Base-by-base conservation (phyloP, 2,888 invertebrate species). In the Julus scandinavius region DNA sequence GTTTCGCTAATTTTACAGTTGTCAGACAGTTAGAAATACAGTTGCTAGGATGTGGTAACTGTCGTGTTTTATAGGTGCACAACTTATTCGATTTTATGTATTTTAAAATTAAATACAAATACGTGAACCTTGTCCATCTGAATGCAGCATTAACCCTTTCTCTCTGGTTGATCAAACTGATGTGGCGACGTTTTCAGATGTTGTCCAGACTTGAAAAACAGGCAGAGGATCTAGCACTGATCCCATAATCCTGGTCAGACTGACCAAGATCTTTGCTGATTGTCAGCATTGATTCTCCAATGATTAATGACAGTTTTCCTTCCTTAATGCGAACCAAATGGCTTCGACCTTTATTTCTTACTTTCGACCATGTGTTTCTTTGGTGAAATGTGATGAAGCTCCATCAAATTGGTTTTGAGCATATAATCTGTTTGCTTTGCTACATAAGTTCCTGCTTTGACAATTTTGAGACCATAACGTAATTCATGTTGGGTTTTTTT, bases 221-320 rank as follows among this genome's bases (percentile, higher is more conserved):
- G 72, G 20, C 20, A 17, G 7, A 72, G 72, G 72, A 72, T 72
- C 29, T 72, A 11, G 29, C 20, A 29, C 29, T 72, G 72, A 72
- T 72, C 72, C 72, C 29, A 29, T 72, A 72, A 72, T 72, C 72
- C 72, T 72, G 72, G 72, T 72, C 72, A 72, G 20, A 72, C 72
- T 72, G 72, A 72, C 72, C 72, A 72, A 72, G 20, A 72, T 72
- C 72, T 29, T 11, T 72, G 29, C 72, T 29, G 72, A 72, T 72
- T 72, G 72, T 72, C 72, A 72, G 72, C 72, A 72, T 72, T 72
- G 72, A 20, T 20, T 38, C 29, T 9, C 20, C 72, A 72, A 72
- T 72, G 72, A 72, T 72, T 72, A 72, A 72, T 72, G 72, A 2
- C 72, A 29, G 20, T 29, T 11, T 29, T 72, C 11, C 72, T 0